Evolutionary conservation across 2,113 vertebrate genomes (phyloP).

Genomic region (Triplophysa siluroides): DNA sequence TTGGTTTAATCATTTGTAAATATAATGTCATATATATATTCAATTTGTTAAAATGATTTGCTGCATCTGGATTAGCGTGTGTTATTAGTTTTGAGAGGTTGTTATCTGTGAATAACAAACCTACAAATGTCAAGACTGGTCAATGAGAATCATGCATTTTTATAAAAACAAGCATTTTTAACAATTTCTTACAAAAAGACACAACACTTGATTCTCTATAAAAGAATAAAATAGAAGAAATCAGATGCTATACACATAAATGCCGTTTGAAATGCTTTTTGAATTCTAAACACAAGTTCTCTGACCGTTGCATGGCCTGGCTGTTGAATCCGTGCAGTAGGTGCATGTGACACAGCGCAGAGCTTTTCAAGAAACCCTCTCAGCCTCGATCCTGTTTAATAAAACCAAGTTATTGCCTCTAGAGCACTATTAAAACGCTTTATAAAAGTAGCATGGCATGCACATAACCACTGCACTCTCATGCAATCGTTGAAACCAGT

Average conservation of each 20-base stretch:
- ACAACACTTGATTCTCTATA: too few species aligned
- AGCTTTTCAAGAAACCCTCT: constrained; percentile 40
- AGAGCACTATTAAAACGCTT: constrained; percentile 43
- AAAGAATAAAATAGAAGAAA: not conserved
- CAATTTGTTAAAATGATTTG: too few species aligned
- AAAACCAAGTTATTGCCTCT: constrained; percentile 44
- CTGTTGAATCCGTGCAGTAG: constrained; percentile 34
- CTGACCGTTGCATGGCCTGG: constrained; percentile 23
- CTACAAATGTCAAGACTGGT: too few species aligned
- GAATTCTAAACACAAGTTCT: not conserved
- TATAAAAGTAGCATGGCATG: constrained; percentile 39
- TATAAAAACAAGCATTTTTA: too few species aligned
- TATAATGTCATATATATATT: too few species aligned
- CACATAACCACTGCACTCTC: constrained; percentile 18
- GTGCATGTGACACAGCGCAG: constrained; percentile 26
- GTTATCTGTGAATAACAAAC: too few species aligned
- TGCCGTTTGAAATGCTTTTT: not conserved
- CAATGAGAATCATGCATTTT: too few species aligned
- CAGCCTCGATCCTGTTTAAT: constrained; percentile 31
- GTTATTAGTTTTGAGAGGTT: too few species aligned
- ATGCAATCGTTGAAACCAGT: not conserved
- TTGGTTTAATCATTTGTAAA: too few species aligned
- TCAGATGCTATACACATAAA: constrained; percentile 1
- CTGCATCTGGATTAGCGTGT: too few species aligned
- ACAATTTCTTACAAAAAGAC: too few species aligned